phyloP scores from a whole-genome alignment of 2,113 vertebrate species.

The Cichladusa arquata region DNA sequence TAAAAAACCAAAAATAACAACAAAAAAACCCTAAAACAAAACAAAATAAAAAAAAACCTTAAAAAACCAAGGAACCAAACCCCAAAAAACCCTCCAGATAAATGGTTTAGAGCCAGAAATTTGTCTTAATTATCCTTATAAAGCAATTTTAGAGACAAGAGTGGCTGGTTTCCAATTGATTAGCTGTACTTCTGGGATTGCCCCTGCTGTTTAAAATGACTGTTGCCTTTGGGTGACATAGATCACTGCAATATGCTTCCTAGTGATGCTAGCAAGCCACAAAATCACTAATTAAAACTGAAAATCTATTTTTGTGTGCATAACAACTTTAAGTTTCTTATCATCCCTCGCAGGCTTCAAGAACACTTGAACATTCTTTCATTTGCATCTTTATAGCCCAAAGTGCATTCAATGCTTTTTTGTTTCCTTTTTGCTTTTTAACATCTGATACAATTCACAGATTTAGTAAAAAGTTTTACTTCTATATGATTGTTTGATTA shows the following conservation, averaged over 20 bases:
- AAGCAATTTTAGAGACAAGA: background rate
- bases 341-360: background rate
- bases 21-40: too few relatives aligned
- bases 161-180: constrained; percentile 4
- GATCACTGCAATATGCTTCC: background rate
- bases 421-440: background rate
- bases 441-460: background rate
- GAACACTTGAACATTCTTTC: background rate
- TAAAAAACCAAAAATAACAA: background rate
- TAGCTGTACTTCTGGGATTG: background rate
- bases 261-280: background rate
- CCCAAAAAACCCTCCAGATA: background rate
- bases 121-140: constrained; percentile 23
- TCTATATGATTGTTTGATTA: background rate
- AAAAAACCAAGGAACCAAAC: background rate
- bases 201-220: background rate
- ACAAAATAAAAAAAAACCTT: too few relatives aligned
- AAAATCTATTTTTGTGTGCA: background rate
- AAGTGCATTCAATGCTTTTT: background rate
- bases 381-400: background rate
- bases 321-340: background rate
- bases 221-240: background rate
- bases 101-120: background rate
- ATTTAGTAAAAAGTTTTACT: background rate
- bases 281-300: constrained; percentile 17